Conservation (phyloP, 2,113 vertebrate genomes). For the Sula dactylatra region DNA sequence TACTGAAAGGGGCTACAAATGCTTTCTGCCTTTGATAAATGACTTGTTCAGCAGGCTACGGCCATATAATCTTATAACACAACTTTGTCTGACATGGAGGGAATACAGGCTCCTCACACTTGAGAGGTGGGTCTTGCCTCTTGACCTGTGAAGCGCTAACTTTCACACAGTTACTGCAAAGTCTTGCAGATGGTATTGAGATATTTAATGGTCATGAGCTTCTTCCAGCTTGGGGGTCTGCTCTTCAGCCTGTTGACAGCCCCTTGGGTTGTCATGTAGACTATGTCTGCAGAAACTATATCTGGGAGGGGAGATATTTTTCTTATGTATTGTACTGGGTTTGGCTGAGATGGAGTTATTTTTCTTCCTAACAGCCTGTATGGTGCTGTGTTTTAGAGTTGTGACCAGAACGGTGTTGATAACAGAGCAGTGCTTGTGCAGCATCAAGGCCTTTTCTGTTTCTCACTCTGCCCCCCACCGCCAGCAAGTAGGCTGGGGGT, state of each 20-base stretch:
- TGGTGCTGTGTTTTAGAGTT: not conserved
- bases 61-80: not conserved
- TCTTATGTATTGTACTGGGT: not conserved
- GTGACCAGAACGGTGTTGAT: not conserved
- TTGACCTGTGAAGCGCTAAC: not conserved
- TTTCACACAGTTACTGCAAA: not conserved
- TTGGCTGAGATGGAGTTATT: not conserved
- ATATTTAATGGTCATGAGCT: not conserved
- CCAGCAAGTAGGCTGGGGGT: not conserved
- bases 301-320: not conserved
- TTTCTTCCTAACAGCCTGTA: not conserved
- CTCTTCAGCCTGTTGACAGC: not conserved
- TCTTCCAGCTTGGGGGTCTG: not conserved
- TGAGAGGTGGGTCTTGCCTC: not conserved
- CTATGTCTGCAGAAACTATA: not conserved
- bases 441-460: not conserved
- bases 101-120: not conserved
- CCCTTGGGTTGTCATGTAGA: not conserved
- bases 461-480: not conserved
- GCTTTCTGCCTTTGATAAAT: constrained; percentile 10
- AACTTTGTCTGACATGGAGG: not conserved
- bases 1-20: not conserved
- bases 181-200: not conserved
- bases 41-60: not conserved
- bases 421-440: not conserved